Base-by-base conservation (phyloP, 2,888 invertebrate species). In the Heliconius charithonia region DNA sequence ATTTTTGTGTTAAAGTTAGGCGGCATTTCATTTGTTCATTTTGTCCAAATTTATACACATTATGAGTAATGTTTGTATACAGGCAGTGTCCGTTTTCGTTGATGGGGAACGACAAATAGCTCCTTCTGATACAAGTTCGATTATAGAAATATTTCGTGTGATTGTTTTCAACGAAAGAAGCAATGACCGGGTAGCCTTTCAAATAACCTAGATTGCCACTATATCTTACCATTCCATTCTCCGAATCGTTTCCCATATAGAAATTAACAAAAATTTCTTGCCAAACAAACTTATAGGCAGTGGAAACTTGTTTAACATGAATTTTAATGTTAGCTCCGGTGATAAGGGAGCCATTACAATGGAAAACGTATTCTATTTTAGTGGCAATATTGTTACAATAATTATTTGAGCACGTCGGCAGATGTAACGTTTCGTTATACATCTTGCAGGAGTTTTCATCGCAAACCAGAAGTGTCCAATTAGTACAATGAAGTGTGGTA, bases 191-290 rank as follows among this genome's bases (percentile, higher is more conserved):
- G 83, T 96, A 95, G 12, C 96, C 96, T 6, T 92, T 84, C 10
- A 96, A 86, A 85, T 98, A 98, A 4, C 98, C 98, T 1, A 97
- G 97, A 89, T 96, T 97, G 4, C 98, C 98, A 91, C 98, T 98
- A 25, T 95, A 84, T 81, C 86, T 84, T 56, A 92, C 80, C 62
- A 91, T 81, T 29, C 85, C 81, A 3, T 90, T 88, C n/a, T 85
- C 83, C 0, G 91, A 87, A 67, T 85, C 83, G 81, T 93, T 92
- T 12, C 87, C 83, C 78, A 94, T 84, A 75, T 89, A 83, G 85
- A 93, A 94, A 71, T 85, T 85, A 0, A 94, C 90, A 76, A 83
- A 84, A 74, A 94, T 86, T 82, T 90, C 89, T 87, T 94, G 94
- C 6, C 81, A 77, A 79, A 93, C 81, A 56, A 86, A 90, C 16